Conservation (phyloP, 2,797 vertebrate species). For the Lagocephalus sceleratus region DNA sequence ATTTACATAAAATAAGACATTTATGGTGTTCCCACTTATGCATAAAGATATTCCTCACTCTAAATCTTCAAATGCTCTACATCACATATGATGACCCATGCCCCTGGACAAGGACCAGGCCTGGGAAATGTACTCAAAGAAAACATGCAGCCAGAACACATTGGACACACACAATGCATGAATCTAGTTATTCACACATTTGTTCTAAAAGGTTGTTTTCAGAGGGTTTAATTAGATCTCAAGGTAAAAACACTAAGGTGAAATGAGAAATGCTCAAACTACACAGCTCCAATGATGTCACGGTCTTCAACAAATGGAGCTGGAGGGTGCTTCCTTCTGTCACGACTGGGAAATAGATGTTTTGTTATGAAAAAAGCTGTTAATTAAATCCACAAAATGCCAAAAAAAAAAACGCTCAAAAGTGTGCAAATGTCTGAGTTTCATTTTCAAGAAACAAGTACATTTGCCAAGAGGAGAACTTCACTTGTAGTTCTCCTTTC, state of each 20-base stretch:
- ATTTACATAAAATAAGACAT: too few species aligned
- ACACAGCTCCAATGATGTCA: neutral
- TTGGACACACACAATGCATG: too few species aligned
- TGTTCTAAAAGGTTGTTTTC: neutral
- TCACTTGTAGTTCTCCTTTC: slow-evolving; percentile 38
- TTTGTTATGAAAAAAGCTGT: too few species aligned
- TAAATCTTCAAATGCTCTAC: neutral
- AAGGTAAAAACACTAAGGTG: neutral
- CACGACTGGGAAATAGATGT: too few species aligned
- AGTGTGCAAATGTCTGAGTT: too few species aligned
- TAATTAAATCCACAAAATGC: too few species aligned
- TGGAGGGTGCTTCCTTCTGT: too few species aligned
- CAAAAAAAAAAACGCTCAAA: too few species aligned
- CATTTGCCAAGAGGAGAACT: neutral
- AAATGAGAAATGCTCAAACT: neutral
- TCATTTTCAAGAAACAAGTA: too few species aligned
- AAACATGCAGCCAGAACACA: too few species aligned
- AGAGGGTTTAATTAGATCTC: neutral
- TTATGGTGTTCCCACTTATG: neutral
- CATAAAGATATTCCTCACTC: neutral
- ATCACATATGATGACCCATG: neutral
- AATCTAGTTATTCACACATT: neutral
- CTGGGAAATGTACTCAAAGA: too few species aligned
- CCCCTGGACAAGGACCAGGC: neutral
- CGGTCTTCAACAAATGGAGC: neutral